These are phyloP conservation scores for Lytechinus variegatus DNA, from an alignment of 35 echinoderm and acorn worm species.

Conservation along the genomic window DNA sequence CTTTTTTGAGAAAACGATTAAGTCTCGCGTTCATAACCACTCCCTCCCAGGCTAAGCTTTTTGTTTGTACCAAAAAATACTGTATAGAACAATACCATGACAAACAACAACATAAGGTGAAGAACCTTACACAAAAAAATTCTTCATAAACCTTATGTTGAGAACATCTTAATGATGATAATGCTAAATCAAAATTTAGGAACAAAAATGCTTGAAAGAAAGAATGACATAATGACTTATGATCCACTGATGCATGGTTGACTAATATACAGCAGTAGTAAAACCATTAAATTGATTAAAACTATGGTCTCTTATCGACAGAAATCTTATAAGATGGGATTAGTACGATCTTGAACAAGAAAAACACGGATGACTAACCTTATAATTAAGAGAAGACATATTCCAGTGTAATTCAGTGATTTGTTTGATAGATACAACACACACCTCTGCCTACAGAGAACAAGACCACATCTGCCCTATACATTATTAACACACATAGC, in stretches of 20 bases:
- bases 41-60: no score
- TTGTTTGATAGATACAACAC: background rate
- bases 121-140: background rate
- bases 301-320: background rate
- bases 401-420: background rate
- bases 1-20: background rate
- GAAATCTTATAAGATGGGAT: background rate
- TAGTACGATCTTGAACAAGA: background rate
- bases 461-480: background rate
- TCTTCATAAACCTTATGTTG: no score
- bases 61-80: background rate
- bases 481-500: conserved; percentile 49
- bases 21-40: background rate
- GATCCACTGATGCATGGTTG: background rate
- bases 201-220: background rate
- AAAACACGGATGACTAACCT: background rate
- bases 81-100: background rate
- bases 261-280: background rate
- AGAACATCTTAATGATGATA: no score
- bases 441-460: conserved; percentile 20
- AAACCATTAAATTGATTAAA: background rate
- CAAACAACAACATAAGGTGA: background rate
- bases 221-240: background rate
- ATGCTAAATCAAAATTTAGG: no score
- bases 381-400: background rate